Evolutionary conservation across 2,797 vertebrate species (phyloP).

Genomic region (Lophotriccus pileatus): DNA sequence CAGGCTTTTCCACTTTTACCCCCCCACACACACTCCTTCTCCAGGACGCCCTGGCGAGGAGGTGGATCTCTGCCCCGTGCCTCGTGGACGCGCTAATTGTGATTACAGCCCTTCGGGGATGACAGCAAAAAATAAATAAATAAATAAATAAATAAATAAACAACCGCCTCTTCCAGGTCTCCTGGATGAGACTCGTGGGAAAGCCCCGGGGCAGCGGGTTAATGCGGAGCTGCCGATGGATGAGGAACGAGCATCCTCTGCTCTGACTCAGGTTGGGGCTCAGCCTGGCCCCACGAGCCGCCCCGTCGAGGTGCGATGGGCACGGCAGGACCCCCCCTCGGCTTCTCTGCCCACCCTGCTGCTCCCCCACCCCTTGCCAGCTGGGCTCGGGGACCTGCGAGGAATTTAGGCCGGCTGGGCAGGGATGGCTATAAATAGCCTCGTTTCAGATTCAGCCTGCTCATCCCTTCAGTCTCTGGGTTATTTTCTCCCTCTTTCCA

Average conservation of each 20-base stretch:
- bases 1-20: background rate
- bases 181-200: conserved; percentile 34
- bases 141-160: background rate
- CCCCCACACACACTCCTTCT: background rate
- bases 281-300: accelerated
- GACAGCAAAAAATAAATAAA: background rate
- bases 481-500: background rate
- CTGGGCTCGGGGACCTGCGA: accelerated
- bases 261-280: conserved; percentile 7
- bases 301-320: accelerated
- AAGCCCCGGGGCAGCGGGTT: conserved; percentile 36
- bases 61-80: background rate
- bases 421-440: background rate
- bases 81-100: background rate
- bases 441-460: background rate
- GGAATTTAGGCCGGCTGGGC: background rate
- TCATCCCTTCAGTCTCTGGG: background rate
- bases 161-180: background rate
- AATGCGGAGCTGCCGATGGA: background rate
- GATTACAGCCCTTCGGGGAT: background rate
- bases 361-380: background rate
- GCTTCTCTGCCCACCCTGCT: background rate
- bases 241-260: background rate
- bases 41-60: accelerated
- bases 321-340: background rate